Evolutionary conservation across 2,113 vertebrate species (phyloP), one percentile per base, ranked within the genome.

Genomic region (Ceyx margarethae): DNA sequence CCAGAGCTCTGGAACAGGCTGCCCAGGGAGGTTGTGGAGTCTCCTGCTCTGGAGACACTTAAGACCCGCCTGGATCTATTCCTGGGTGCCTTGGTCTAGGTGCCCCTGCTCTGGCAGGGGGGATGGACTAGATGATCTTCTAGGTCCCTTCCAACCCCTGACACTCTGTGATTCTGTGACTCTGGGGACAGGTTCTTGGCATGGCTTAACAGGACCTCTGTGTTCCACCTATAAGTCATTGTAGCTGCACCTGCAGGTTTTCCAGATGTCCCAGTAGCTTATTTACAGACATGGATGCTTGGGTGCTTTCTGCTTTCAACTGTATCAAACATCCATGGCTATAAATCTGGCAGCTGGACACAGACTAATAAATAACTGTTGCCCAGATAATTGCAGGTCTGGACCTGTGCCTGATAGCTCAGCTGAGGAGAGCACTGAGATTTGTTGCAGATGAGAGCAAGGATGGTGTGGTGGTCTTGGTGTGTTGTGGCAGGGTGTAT

Each of bases 281-380:
- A 85, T 93, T 96, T 93, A 79, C 87, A 81, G 84, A 51, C 54
- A 22, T 10, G 23, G 64, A 51, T 42, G 71, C 84, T 60, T 29
- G 4, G 23, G 16, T 78, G 71, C 87, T 91, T 94, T 66, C 64
- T 82, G 72, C 74, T 61, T 92, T 78, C 85, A 64, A 57, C 35
- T 12, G 2, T 62, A 12, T 71, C 75, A 54, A 14, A 62, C 26
- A 23, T 20, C 71, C 0, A 4, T 54, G 71, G 13, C 75, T 74
- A 60, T 74, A 87, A 93, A 95, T 80, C 91, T 96, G 90, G 74
- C 84, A 94, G 92, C 50, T 91, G 92, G 81, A 73, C 75, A 37
- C 13, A 15, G 65, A 53, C 79, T 89, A 82, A 91, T 95, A 67
- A 93, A 80, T 89, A 74, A 51, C 67, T 79, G 86, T 87, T 86